These are phyloP conservation scores for Sylvilagus floridanus DNA, from an alignment of 2,797 vertebrate genomes.

Conservation along the genomic window DNA sequence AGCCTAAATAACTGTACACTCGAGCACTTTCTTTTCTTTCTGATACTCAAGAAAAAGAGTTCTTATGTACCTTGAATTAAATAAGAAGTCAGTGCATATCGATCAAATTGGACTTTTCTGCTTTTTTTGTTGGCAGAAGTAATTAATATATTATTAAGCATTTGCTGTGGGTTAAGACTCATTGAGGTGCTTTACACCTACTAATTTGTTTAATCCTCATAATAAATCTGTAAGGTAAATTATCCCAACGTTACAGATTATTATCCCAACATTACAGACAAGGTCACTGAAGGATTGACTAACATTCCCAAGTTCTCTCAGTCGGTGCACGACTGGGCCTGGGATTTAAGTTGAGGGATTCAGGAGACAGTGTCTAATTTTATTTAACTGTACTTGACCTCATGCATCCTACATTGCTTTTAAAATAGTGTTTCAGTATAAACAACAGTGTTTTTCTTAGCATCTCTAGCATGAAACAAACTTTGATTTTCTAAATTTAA, in stretches of 20 bases:
- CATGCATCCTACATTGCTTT: neutral
- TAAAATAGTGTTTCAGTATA: conserved; percentile 35
- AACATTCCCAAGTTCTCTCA: neutral
- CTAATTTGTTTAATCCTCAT: conserved; percentile 14
- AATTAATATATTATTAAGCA: neutral
- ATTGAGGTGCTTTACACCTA: neutral
- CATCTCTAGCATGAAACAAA: neutral
- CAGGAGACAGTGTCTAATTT: neutral
- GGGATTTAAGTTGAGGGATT: conserved; percentile 32
- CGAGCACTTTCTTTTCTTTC: neutral
- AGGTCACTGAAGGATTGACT: conserved; percentile 6
- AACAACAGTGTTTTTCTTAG: neutral
- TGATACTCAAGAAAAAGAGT: neutral
- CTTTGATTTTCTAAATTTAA: conserved; percentile 25
- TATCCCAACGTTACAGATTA: neutral
- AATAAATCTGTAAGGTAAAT: neutral
- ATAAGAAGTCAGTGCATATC: neutral
- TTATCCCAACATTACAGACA: neutral
- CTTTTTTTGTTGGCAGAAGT: neutral
- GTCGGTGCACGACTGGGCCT: neutral
- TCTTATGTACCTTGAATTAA: neutral
- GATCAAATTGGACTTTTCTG: neutral
- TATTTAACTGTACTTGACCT: neutral
- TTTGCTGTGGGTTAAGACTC: neutral
- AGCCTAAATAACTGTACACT: neutral